These are phyloP conservation scores for Carcinoscorpius rotundicauda DNA, from an alignment of 1,140 invertebrate species.

Conservation along the genomic window DNA sequence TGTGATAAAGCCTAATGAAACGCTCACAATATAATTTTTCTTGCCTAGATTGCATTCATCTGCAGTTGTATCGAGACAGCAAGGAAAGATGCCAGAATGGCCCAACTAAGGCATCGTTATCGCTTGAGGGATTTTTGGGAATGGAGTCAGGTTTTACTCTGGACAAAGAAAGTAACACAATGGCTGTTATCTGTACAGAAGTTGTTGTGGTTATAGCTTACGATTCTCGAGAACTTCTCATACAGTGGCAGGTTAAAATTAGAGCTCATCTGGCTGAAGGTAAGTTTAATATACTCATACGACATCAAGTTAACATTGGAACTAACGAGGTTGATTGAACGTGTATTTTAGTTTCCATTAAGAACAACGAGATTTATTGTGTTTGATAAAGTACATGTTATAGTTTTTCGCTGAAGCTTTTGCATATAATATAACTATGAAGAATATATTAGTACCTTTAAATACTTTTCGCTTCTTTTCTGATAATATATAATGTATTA, in stretches of 20 bases:
- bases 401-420: too few species aligned
- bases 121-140: conserved; percentile 34
- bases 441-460: too few species aligned
- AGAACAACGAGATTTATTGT: too few species aligned
- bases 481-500: too few species aligned
- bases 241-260: conserved; percentile 76
- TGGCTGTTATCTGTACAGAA: conserved; percentile 81
- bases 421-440: too few species aligned
- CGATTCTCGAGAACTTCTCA: conserved; percentile 72
- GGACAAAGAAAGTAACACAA: conserved; percentile 81
- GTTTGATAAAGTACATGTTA: too few species aligned
- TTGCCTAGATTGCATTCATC: conserved; percentile 65
- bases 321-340: too few species aligned
- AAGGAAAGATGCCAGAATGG: conserved; percentile 76
- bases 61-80: conserved; percentile 76
- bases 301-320: too few species aligned
- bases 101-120: conserved; percentile 45
- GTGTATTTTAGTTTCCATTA: too few species aligned
- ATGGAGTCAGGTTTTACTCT: conserved; percentile 57
- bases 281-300: not conserved
- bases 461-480: too few species aligned
- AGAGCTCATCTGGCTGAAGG: conserved; percentile 30
- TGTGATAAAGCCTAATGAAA: too few species aligned
- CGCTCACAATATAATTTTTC: not conserved
- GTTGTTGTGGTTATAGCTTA: conserved; percentile 76